These are phyloP conservation scores for Desmodus rotundus DNA, from an alignment of 2,113 vertebrate genomes.

Conservation along the genomic window DNA sequence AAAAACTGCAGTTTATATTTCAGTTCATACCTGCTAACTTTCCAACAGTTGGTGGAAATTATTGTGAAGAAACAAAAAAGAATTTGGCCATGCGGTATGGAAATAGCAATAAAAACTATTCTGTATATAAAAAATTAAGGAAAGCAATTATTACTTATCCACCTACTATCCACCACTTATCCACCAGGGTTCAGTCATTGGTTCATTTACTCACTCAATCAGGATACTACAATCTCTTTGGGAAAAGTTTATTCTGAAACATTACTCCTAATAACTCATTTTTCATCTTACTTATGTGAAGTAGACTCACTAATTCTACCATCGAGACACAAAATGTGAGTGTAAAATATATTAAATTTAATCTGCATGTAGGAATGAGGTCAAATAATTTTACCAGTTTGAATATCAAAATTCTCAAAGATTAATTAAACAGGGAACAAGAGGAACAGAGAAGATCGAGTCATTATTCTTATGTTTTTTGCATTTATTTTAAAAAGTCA, in stretches of 20 bases:
- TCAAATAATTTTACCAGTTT: constrained; percentile 20
- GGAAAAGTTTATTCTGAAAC: constrained; percentile 30
- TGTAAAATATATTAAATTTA: constrained; percentile 11
- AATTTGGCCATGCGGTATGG: constrained; percentile 64
- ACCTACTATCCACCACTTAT: too few relatives aligned
- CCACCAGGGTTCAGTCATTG: not conserved
- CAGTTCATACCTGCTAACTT: constrained; percentile 51
- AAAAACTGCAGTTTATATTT: constrained; percentile 54
- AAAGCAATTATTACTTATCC: constrained; percentile 31
- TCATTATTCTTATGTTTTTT: not conserved
- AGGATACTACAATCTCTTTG: constrained; percentile 43
- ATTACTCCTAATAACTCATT: constrained; percentile 34
- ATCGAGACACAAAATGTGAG: constrained; percentile 12
- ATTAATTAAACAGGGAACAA: not conserved
- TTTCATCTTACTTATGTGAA: constrained; percentile 51
- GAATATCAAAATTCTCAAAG: not conserved
- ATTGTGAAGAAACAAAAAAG: constrained; percentile 59
- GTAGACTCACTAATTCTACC: not conserved
- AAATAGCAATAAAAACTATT: constrained; percentile 66
- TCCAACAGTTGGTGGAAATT: constrained; percentile 70
- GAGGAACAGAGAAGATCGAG: not conserved
- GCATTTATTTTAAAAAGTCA: not conserved
- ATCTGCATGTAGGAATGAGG: not conserved
- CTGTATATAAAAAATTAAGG: constrained; percentile 42
- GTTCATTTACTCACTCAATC: constrained; percentile 41